Percentiles rank a stretch among this genome's conserved stretches.
phyloP scores from a whole-genome alignment of 2,113 vertebrate genomes.

The Rhea pennata region DNA sequence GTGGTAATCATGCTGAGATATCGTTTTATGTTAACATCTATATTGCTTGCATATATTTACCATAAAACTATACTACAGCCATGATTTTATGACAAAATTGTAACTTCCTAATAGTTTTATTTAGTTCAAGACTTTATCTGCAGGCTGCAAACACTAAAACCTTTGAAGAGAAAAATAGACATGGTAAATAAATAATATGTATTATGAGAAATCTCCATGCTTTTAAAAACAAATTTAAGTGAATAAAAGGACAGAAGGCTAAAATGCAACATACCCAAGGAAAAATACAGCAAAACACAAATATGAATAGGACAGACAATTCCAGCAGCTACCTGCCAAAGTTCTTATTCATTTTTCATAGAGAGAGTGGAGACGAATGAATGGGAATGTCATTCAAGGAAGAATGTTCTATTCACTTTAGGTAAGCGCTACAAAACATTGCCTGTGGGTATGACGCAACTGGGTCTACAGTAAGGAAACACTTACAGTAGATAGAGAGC shows the following conservation, averaged over 20 bases:
- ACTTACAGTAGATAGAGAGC: not conserved
- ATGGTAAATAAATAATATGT: not conserved
- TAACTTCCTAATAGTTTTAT: not conserved
- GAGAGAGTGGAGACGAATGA: not conserved
- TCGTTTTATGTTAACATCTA: not conserved
- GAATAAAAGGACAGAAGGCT: not conserved
- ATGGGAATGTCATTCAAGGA: not conserved
- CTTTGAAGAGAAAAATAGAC: not conserved
- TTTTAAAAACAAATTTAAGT: not conserved
- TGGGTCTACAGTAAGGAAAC: not conserved
- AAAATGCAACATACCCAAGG: not conserved
- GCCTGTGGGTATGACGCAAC: not conserved
- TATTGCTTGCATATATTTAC: not conserved
- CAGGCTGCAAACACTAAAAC: not conserved
- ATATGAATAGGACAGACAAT: not conserved
- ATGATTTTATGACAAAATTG: not conserved
- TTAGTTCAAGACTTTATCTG: not conserved
- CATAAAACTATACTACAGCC: not conserved
- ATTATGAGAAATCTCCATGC: not conserved
- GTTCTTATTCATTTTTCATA: not conserved
- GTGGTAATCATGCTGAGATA: not conserved
- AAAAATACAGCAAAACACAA: not conserved
- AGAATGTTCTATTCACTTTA: not conserved
- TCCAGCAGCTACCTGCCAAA: no score
- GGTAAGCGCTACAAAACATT: not conserved